These are phyloP conservation scores for Lutraria rhynchaena DNA, from an alignment of 1,140 invertebrate genomes.

Conservation along the genomic window DNA sequence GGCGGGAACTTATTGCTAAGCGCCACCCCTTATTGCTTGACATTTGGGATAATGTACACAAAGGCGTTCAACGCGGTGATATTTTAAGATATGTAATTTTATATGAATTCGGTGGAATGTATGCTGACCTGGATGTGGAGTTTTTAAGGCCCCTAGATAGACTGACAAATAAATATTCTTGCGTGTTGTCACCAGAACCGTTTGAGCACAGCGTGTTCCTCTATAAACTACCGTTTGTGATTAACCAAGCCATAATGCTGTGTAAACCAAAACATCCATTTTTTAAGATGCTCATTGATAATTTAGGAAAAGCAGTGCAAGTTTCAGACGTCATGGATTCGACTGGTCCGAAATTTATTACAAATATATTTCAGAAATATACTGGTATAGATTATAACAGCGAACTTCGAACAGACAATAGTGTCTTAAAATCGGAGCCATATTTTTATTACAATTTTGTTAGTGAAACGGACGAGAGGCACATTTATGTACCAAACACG, in stretches of 20 bases:
- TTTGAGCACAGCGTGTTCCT: slow-evolving; percentile 18
- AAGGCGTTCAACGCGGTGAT: not conserved
- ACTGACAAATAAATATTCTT: slow-evolving; percentile 12
- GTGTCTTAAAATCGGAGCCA: not conserved
- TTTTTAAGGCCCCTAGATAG: not conserved
- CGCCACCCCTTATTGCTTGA: not conserved
- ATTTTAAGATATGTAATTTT: slow-evolving; percentile 22
- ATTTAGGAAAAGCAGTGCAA: not conserved
- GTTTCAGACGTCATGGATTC: not conserved
- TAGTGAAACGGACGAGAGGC: not conserved
- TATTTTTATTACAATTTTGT: slow-evolving; percentile 6
- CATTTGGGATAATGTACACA: not conserved
- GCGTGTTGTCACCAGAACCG: slow-evolving; percentile 22
- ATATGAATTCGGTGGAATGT: slow-evolving; percentile 34
- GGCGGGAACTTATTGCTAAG: slow-evolving; percentile 4
- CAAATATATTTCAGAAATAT: slow-evolving; percentile 1
- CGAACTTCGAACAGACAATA: not conserved
- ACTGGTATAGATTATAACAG: not conserved
- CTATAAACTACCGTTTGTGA: not conserved
- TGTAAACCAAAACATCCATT: slow-evolving; percentile 26
- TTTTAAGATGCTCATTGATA: not conserved
- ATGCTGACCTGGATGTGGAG: slow-evolving; percentile 17
- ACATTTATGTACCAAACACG: slow-evolving; percentile 24
- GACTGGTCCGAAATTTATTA: slow-evolving; percentile 1
- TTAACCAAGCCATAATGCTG: slow-evolving; percentile 25